Percentiles rank a stretch among this genome's conserved stretches.
Evolutionary conservation across 2,797 vertebrate genomes (phyloP).

Genomic region (Syngnathus rostellatus): DNA sequence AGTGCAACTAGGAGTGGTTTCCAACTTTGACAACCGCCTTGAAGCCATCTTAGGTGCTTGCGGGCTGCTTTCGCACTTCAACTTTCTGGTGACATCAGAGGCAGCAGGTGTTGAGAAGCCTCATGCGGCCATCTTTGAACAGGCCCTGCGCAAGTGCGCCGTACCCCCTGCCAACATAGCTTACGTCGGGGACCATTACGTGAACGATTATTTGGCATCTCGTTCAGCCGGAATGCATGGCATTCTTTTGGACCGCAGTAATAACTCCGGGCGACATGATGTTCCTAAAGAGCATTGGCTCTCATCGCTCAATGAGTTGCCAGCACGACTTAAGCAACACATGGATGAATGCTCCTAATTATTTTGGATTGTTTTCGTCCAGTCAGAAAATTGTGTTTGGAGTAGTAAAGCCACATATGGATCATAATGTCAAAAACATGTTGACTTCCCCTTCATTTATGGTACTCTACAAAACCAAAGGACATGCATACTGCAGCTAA

Average conservation of each 20-base stretch:
- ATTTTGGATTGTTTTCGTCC: background rate
- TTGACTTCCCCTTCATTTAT: too few species aligned
- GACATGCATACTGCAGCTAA: background rate
- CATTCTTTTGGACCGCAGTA: conserved; percentile 68
- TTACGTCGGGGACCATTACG: conserved; percentile 81
- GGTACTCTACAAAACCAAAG: background rate
- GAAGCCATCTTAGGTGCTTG: conserved; percentile 70
- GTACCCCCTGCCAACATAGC: conserved; percentile 58
- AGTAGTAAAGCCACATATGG: background rate
- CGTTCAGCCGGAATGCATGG: conserved; percentile 76
- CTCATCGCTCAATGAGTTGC: conserved; percentile 61
- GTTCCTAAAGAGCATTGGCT: conserved; percentile 60
- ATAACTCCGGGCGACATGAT: conserved; percentile 28
- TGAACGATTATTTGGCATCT: conserved; percentile 78
- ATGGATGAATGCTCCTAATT: conserved; percentile 28
- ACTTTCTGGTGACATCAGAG: conserved; percentile 85
- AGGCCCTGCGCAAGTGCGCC: conserved; percentile 68
- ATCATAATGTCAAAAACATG: too few species aligned
- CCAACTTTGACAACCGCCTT: conserved; percentile 87
- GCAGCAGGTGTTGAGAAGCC: conserved; percentile 77
- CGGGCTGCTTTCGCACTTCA: conserved; percentile 74
- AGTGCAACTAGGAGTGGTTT: conserved; percentile 77
- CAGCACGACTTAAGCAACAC: conserved; percentile 46
- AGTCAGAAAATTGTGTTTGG: background rate
- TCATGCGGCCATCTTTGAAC: conserved; percentile 70